Conservation (phyloP, 2,888 invertebrate species). For the Disparrhopalites patrizii region DNA sequence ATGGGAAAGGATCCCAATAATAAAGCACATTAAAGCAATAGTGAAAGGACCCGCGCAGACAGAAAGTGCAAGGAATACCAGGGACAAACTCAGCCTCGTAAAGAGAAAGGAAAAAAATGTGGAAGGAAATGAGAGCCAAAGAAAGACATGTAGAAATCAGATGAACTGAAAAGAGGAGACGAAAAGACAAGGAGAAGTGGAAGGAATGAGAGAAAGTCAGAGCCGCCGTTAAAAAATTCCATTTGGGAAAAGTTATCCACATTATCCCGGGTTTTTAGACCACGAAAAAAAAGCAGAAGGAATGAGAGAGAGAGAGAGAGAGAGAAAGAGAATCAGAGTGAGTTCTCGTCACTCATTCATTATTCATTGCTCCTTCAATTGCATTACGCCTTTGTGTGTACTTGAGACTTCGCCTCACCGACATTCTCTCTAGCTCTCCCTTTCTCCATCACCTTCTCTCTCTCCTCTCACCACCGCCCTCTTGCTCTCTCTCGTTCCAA, state of each 20-base stretch:
- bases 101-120: background rate
- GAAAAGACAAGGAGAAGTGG: background rate
- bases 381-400: slow-evolving; percentile 28
- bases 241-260: slow-evolving; percentile 31
- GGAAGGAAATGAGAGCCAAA: background rate
- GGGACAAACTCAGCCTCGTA: background rate
- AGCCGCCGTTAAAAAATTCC: slow-evolving; percentile 28
- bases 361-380: slow-evolving; percentile 32
- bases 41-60: background rate
- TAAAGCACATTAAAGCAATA: no score
- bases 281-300: background rate
- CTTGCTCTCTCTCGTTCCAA: background rate
- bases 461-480: no score
- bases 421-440: background rate
- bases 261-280: slow-evolving; percentile 24
- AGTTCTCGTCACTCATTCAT: slow-evolving; percentile 29
- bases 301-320: background rate
- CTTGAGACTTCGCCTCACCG: background rate
- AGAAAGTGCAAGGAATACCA: background rate
- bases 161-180: background rate
- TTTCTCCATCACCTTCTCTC: no score
- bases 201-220: background rate
- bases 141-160: slow-evolving; percentile 2
- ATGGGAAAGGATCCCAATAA: no score
- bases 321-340: slow-evolving; percentile 1